Conservation (phyloP, 2,797 vertebrate species). For the Masticophis lateralis region DNA sequence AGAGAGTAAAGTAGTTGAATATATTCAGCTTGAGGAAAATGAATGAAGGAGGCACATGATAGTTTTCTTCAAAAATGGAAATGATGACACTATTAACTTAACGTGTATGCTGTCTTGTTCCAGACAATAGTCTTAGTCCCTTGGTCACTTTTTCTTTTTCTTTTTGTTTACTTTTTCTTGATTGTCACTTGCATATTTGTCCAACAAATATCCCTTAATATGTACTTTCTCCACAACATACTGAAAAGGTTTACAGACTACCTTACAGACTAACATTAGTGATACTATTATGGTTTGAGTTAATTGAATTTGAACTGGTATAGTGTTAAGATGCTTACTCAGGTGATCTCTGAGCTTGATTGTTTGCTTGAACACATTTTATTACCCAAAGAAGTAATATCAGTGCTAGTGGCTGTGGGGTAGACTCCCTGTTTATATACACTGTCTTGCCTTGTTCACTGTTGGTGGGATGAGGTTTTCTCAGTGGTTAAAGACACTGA, state of each 20-base stretch:
- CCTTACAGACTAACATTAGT: constrained; percentile 23
- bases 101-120: background rate
- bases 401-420: background rate
- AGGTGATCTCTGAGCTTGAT: background rate
- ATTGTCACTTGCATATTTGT: background rate
- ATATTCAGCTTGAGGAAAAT: background rate
- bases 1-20: background rate
- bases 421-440: background rate
- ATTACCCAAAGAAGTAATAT: background rate
- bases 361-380: background rate
- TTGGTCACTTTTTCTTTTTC: background rate
- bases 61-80: background rate
- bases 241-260: background rate
- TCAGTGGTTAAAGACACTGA: background rate
- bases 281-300: constrained; percentile 49
- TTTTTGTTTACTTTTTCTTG: background rate
- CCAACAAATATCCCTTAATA: background rate
- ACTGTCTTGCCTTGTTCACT: background rate
- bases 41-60: background rate
- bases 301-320: background rate
- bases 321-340: background rate
- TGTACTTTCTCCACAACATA: background rate
- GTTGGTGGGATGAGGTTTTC: background rate
- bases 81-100: background rate
- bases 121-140: background rate